These are phyloP conservation scores for Chrysaora quinquecirrha DNA, from an alignment of 30 jellyfish, hydroid and myxozoan species.

Conservation along the genomic window DNA sequence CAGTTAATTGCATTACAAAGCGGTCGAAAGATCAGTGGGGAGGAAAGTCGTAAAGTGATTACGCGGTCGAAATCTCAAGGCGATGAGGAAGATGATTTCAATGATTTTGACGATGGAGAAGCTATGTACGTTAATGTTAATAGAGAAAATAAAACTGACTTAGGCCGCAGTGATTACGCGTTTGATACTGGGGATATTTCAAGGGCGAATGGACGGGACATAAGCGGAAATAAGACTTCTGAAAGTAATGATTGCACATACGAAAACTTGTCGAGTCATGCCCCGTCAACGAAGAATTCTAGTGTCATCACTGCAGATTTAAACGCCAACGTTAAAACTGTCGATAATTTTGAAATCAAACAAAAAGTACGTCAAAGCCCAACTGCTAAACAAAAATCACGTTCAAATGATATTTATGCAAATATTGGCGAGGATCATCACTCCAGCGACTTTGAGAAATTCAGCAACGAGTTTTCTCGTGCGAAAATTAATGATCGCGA, in stretches of 20 bases:
- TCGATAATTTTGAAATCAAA: background rate
- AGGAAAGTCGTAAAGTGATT: background rate
- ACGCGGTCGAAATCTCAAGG: background rate
- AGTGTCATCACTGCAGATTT: background rate
- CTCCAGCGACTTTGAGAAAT: background rate
- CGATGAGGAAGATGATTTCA: background rate
- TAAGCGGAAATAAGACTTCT: background rate
- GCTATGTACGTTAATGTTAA: background rate
- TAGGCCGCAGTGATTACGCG: too few species aligned
- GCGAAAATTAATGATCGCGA: background rate
- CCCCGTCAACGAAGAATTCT: background rate
- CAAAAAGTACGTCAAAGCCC: constrained; percentile 25
- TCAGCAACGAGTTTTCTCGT: background rate
- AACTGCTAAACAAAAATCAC: constrained; percentile 9
- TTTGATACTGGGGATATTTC: too few species aligned
- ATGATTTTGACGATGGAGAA: background rate
- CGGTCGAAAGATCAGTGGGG: constrained; percentile 35
- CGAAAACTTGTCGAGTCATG: background rate
- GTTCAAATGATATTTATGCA: constrained; percentile 21
- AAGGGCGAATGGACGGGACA: background rate
- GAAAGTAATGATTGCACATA: background rate
- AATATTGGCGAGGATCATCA: constrained; percentile 9
- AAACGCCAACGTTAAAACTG: background rate
- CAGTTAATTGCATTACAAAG: constrained; percentile 25
- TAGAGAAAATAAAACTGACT: background rate